Percentiles rank a stretch among this genome's conserved stretches.
Conservation (phyloP, 2,797 vertebrate species). For the Centroberyx gerrardi region DNA sequence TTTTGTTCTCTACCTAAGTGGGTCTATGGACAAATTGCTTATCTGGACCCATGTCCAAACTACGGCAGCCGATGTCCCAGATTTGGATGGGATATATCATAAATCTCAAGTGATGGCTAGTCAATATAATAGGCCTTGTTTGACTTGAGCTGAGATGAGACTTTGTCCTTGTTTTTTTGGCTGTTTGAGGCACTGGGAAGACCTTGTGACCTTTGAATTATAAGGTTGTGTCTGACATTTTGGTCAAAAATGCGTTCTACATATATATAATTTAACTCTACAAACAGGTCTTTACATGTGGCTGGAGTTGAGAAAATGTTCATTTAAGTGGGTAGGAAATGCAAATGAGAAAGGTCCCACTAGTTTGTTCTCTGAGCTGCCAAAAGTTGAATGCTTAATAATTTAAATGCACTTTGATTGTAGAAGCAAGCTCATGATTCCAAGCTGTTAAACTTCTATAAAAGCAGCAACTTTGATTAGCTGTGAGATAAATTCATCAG, state of each 20-base stretch:
- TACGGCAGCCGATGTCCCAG: constrained; percentile 18
- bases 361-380: too few species aligned
- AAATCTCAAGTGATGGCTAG: neutral
- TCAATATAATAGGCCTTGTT: constrained; percentile 29
- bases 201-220: neutral
- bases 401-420: neutral
- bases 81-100: constrained; percentile 18
- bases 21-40: constrained; percentile 41
- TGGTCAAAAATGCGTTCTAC: neutral
- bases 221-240: neutral
- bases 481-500: neutral
- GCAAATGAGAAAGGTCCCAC: neutral
- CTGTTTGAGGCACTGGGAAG: constrained; percentile 12
- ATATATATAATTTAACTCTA: too few species aligned
- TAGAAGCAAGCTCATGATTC: neutral
- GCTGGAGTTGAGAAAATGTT: too few species aligned
- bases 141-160: neutral
- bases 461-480: neutral
- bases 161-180: neutral
- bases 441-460: too few species aligned
- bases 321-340: neutral
- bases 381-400: neutral
- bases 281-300: too few species aligned
- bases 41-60: constrained; percentile 27
- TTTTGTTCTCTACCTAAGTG: constrained; percentile 5